A percentile compares a stretch with the other conserved stretches of the same genome.
phyloP scores from a whole-genome alignment of 2,113 vertebrate genomes.

The Paradoxurus hermaphroditus region DNA sequence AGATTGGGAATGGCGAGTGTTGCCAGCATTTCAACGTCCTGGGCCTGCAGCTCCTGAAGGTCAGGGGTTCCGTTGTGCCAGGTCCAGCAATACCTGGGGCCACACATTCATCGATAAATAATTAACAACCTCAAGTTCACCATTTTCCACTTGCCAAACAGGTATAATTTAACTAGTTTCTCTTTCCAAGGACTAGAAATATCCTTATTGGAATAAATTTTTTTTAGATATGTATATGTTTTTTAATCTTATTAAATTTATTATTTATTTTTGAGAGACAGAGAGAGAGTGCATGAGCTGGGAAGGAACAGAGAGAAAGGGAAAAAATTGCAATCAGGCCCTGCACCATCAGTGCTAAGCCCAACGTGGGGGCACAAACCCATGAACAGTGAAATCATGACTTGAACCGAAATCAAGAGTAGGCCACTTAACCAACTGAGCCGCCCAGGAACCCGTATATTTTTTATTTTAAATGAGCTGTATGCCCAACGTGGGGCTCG shows the following conservation, averaged over 20 bases:
- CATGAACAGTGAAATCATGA: too few relatives aligned
- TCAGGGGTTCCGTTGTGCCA: too few relatives aligned
- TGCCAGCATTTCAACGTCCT: background rate
- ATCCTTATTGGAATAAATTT: background rate
- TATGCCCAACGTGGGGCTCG: background rate
- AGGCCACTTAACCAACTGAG: too few relatives aligned
- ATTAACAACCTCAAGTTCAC: background rate
- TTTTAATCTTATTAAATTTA: too few relatives aligned
- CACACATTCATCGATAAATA: background rate
- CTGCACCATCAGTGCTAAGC: too few relatives aligned
- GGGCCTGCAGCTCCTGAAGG: background rate
- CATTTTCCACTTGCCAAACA: background rate
- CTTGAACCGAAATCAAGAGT: too few relatives aligned
- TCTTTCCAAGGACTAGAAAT: background rate
- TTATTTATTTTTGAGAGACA: too few relatives aligned
- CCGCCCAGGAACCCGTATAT: too few relatives aligned
- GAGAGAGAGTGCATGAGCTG: too few relatives aligned
- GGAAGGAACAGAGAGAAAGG: too few relatives aligned
- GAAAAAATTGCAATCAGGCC: too few relatives aligned
- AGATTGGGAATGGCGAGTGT: background rate
- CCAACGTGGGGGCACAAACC: too few relatives aligned
- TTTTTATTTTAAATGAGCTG: background rate
- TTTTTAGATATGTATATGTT: background rate
- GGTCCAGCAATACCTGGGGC: fast-evolving
- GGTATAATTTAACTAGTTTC: background rate